Conservation (phyloP, 2,888 invertebrate genomes). For the Eretmocerus hayati region DNA sequence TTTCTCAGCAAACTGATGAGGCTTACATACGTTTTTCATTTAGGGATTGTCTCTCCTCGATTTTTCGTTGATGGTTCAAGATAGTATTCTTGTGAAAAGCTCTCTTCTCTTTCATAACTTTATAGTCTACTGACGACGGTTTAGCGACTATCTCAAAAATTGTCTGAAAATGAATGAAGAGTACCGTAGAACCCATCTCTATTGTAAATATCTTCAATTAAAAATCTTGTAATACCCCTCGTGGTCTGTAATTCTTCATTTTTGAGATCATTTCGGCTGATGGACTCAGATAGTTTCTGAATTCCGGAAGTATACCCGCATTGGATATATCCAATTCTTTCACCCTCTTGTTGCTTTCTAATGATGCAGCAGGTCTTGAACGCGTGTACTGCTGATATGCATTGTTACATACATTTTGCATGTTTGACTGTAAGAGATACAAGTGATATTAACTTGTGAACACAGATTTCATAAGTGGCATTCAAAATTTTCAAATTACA, state of each 20-base stretch:
- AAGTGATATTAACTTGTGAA: neutral
- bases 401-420: constrained; percentile 71
- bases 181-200: too few species aligned
- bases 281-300: constrained; percentile 30
- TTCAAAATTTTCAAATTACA: constrained; percentile 50
- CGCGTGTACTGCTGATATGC: constrained; percentile 86
- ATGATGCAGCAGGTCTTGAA: constrained; percentile 82
- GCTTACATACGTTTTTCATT: constrained; percentile 20
- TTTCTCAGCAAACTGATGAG: too few species aligned
- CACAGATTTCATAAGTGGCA: neutral
- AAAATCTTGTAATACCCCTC: constrained; percentile 53
- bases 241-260: constrained; percentile 71
- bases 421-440: constrained; percentile 52
- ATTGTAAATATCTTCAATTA: neutral
- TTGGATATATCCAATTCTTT: constrained; percentile 60
- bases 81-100: constrained; percentile 61
- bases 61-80: constrained; percentile 44
- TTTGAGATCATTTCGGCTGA: constrained; percentile 49
- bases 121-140: constrained; percentile 67
- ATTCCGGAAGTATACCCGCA: constrained; percentile 58
- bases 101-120: constrained; percentile 85
- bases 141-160: constrained; percentile 87
- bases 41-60: constrained; percentile 40
- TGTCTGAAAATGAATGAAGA: too few species aligned
- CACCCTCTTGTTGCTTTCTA: constrained; percentile 79